Conservation (phyloP, 1,140 invertebrate genomes). For the Drosophila sproati region DNA sequence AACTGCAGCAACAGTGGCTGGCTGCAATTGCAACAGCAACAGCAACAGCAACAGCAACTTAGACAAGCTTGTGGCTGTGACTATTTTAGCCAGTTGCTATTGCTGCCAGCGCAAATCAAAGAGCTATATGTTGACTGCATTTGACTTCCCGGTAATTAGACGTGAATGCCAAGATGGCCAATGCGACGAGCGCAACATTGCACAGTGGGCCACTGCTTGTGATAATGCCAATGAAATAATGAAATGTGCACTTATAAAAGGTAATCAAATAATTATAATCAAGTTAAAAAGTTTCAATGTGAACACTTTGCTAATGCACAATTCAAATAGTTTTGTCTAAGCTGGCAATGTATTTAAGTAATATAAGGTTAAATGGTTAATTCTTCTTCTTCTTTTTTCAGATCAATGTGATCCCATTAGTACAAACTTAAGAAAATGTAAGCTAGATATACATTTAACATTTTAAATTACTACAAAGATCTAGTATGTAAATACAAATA, state of each 20-base stretch:
- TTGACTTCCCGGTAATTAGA: conserved; percentile 83
- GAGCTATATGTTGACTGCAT: conserved; percentile 81
- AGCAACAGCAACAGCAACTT: not conserved
- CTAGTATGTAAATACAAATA: too few relatives aligned
- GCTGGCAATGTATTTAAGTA: too few relatives aligned
- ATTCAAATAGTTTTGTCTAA: too few relatives aligned
- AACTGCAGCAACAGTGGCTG: not conserved
- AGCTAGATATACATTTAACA: too few relatives aligned
- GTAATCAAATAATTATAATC: not conserved
- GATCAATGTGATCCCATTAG: too few relatives aligned
- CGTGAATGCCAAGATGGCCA: conserved; percentile 63
- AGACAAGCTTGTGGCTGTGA: not conserved
- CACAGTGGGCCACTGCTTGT: conserved; percentile 15
- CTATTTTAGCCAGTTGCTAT: conserved; percentile 20
- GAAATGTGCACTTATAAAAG: not conserved
- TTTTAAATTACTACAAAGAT: too few relatives aligned
- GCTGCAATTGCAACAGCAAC: not conserved
- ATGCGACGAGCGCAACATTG: conserved; percentile 4
- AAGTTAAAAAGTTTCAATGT: too few relatives aligned
- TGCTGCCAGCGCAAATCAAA: conserved; percentile 79
- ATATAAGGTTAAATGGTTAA: too few relatives aligned
- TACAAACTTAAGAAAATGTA: too few relatives aligned
- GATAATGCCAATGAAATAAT: not conserved
- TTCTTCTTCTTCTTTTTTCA: too few relatives aligned
- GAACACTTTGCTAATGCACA: too few relatives aligned